Conservation (phyloP, 2,113 vertebrate species). For the Ptilonorhynchus violaceus region DNA sequence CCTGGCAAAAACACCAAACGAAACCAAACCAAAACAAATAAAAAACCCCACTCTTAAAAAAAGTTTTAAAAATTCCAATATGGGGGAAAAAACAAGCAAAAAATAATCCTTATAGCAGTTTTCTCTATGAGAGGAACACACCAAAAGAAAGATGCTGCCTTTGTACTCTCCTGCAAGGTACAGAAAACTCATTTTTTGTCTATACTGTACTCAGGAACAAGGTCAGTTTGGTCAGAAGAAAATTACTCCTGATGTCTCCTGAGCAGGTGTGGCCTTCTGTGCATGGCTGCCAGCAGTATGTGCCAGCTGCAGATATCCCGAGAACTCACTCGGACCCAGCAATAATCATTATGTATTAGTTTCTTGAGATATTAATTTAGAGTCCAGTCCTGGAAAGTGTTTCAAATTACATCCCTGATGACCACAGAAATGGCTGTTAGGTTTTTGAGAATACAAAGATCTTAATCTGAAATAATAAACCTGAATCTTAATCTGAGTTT, state of each 20-base stretch:
- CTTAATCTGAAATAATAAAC: neutral
- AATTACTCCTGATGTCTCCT: neutral
- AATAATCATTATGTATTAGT: neutral
- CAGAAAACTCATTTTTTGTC: neutral
- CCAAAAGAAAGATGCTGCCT: neutral
- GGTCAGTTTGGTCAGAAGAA: neutral
- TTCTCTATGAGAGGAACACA: neutral
- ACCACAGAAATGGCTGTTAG: neutral
- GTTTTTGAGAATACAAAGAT: neutral
- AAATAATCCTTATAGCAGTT: rapidly evolving
- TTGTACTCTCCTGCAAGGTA: neutral
- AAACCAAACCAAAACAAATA: too few species aligned
- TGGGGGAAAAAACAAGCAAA: rapidly evolving
- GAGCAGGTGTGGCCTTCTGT: neutral
- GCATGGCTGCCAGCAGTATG: rapidly evolving
- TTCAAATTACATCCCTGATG: neutral
- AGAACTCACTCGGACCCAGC: neutral
- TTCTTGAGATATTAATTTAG: neutral
- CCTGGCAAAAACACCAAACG: neutral
- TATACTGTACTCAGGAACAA: neutral
- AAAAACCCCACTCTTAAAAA: neutral
- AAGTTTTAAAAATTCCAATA: neutral
- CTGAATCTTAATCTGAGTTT: neutral
- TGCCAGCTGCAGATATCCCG: neutral
- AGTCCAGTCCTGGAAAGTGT: neutral